phyloP scores from a whole-genome alignment of 2,797 vertebrate genomes.

The Lacerta viridis region DNA sequence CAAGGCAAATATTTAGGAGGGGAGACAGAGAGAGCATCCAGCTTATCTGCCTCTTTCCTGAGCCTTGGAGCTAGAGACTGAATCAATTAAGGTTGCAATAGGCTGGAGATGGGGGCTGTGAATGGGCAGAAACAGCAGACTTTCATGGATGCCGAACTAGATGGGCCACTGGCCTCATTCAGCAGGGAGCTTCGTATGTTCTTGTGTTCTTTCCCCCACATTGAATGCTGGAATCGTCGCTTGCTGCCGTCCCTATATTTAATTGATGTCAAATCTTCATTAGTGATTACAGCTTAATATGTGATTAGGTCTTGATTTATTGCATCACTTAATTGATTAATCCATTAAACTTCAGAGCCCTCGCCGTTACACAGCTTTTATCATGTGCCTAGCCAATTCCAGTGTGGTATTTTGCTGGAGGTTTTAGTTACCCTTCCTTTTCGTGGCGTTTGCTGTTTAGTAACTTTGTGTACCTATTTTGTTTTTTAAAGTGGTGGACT shows the following conservation, averaged over 20 bases:
- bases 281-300: neutral
- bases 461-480: neutral
- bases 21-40: too few relatives aligned
- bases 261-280: neutral
- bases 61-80: too few relatives aligned
- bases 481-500: neutral
- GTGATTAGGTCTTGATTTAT: neutral
- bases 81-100: too few relatives aligned
- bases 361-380: conserved; percentile 1
- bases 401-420: neutral
- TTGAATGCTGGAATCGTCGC: neutral
- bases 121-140: too few relatives aligned
- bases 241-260: neutral
- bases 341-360: neutral
- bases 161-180: too few relatives aligned
- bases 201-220: neutral
- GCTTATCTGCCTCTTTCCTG: too few relatives aligned
- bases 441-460: neutral
- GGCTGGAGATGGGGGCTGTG: too few relatives aligned
- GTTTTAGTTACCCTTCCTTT: neutral
- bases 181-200: neutral
- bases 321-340: neutral
- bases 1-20: too few relatives aligned
- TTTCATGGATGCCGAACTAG: too few relatives aligned
- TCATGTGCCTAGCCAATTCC: neutral